Percentiles rank a stretch among this genome's conserved stretches.
phyloP scores from a whole-genome alignment of 2,797 vertebrate genomes.

The Heterohyrax brucei region DNA sequence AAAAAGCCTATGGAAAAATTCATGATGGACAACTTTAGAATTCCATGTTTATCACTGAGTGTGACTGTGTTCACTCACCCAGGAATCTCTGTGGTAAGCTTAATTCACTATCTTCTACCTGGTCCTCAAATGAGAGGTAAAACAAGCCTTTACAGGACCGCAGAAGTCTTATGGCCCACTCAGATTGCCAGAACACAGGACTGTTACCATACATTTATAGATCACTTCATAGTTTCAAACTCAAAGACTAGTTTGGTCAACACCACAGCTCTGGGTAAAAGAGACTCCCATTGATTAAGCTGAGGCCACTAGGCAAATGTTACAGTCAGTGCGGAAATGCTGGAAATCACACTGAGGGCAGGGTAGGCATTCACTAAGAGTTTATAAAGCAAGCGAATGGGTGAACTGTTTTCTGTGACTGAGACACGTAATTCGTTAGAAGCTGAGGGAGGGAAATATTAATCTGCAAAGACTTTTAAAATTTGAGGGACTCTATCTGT shows the following conservation, averaged over 20 bases:
- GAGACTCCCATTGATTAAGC: too few species aligned
- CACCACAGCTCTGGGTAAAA: neutral
- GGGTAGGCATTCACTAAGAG: neutral
- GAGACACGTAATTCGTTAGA: neutral
- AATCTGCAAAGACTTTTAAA: neutral
- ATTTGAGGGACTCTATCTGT: neutral
- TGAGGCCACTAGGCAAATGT: neutral
- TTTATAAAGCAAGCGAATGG: neutral
- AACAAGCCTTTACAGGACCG: neutral
- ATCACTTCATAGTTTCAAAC: constrained; percentile 39
- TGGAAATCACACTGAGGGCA: neutral
- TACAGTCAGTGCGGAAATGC: neutral
- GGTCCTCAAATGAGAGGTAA: constrained; percentile 33
- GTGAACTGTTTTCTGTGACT: neutral
- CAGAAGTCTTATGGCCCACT: constrained; percentile 10
- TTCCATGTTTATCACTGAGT: neutral
- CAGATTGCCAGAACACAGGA: constrained; percentile 40
- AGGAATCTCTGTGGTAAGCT: neutral
- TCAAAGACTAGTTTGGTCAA: neutral
- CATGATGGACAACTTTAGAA: neutral
- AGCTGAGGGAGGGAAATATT: neutral
- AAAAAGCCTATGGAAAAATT: neutral
- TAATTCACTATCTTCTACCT: constrained; percentile 54
- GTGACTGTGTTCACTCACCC: neutral
- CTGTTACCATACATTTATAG: neutral